Conservation (phyloP, 1,140 invertebrate species). For the Odontomachus brunneus region DNA sequence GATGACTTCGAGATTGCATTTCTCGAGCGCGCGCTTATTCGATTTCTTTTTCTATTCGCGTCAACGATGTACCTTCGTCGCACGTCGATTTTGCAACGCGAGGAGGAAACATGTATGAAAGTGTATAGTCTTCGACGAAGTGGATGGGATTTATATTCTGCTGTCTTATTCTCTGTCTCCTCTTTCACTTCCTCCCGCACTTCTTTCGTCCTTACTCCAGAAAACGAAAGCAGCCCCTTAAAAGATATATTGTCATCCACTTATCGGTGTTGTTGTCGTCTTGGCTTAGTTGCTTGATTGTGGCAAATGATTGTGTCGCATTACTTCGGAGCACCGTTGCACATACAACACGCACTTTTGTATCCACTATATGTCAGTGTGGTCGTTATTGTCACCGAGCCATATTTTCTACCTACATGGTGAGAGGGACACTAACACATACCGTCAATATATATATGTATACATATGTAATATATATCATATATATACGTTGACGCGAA, state of each 20-base stretch:
- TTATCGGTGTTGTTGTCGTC: conserved; percentile 76
- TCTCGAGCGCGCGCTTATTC: conserved; percentile 6
- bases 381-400: conserved; percentile 32
- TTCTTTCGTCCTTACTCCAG: conserved; percentile 23
- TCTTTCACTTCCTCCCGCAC: conserved; percentile 18
- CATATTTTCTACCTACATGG: conserved; percentile 36
- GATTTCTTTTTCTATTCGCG: background rate
- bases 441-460: conserved; percentile 26
- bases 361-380: conserved; percentile 31
- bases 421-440: conserved; percentile 21
- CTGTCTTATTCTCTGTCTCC: conserved; percentile 32
- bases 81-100: conserved; percentile 22
- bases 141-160: conserved; percentile 5
- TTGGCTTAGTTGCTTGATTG: conserved; percentile 80
- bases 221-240: conserved; percentile 27
- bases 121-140: conserved; percentile 53
- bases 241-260: conserved; percentile 61
- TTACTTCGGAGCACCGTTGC: conserved; percentile 72
- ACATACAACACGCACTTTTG: conserved; percentile 63
- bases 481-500: background rate
- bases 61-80: background rate
- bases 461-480: too few relatives aligned
- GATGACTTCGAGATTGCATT: conserved; percentile 17
- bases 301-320: conserved; percentile 72
- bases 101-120: conserved; percentile 31